phyloP scores from a whole-genome alignment of 1,140 invertebrate species.

The Ips typographus region DNA sequence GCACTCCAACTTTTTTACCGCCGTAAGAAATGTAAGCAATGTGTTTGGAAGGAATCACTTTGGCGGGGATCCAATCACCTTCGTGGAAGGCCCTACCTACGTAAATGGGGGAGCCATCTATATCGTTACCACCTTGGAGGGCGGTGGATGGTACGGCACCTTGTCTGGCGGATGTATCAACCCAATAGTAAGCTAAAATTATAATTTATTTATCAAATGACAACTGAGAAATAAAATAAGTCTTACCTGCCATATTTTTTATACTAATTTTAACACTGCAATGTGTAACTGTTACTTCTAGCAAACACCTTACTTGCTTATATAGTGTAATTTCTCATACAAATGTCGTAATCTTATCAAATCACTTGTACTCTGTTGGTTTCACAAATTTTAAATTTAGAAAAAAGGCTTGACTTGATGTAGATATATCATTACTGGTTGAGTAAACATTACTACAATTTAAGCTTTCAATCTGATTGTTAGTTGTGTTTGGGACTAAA shows the following conservation, averaged over 20 bases:
- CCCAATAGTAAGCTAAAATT: conserved; percentile 48
- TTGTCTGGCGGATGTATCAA: conserved; percentile 38
- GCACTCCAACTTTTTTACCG: conserved; percentile 63
- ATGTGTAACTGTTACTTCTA: too few species aligned
- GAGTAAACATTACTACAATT: too few species aligned
- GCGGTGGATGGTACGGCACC: conserved; percentile 52
- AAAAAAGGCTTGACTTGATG: too few species aligned
- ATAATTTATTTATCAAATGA: conserved; percentile 1
- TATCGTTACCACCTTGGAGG: conserved; percentile 68
- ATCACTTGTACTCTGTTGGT: too few species aligned
- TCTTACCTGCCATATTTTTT: conserved; percentile 16
- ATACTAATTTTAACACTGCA: neutral
- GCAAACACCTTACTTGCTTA: too few species aligned
- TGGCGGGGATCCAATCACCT: conserved; percentile 74
- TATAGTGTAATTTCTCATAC: too few species aligned
- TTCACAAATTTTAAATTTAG: too few species aligned
- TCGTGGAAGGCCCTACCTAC: conserved; percentile 72
- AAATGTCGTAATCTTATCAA: too few species aligned
- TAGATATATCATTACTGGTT: too few species aligned
- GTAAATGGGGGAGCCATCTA: conserved; percentile 69
- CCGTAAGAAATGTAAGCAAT: conserved; percentile 64
- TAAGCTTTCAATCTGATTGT: too few species aligned
- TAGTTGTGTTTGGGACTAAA: too few species aligned
- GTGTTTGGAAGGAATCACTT: conserved; percentile 68
- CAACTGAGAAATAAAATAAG: neutral